Percentiles rank a stretch among this genome's conserved stretches.
Evolutionary conservation across 2,888 invertebrate species (phyloP).

Genomic region (Pediacus dermestoides): DNA sequence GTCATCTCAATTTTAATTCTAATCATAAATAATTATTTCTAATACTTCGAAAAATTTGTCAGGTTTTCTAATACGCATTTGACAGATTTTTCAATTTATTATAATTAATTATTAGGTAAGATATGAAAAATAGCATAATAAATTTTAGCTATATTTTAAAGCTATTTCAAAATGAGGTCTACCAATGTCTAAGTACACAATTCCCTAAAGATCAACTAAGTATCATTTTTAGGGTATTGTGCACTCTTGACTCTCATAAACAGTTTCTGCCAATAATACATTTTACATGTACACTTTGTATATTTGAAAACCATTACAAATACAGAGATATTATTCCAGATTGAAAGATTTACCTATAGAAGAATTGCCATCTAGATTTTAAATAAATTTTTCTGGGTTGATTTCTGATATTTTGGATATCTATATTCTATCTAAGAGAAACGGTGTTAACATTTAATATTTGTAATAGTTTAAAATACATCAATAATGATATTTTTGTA

Average conservation of each 20-base stretch:
- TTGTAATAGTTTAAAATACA: constrained; percentile 18
- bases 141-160: constrained; percentile 23
- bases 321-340: no score
- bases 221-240: no score
- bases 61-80: constrained; percentile 11
- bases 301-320: no score
- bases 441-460: constrained; percentile 11
- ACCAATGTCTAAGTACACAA: no score
- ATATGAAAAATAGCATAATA: constrained; percentile 29
- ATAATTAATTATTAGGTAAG: constrained; percentile 20
- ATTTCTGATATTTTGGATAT: constrained; percentile 10
- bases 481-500: constrained; percentile 24
- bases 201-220: no score
- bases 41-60: constrained; percentile 10
- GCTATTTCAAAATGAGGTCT: no score
- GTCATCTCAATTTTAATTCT: constrained; percentile 21
- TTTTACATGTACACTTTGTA: no score
- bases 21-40: constrained; percentile 15
- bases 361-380: no score
- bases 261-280: no score
- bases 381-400: no score
- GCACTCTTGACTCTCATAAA: no score
- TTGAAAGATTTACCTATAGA: no score
- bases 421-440: neutral
- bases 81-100: constrained; percentile 11